Evolutionary conservation across 2,888 invertebrate species (phyloP).

Genomic region (Drosophila nigricruria): DNA sequence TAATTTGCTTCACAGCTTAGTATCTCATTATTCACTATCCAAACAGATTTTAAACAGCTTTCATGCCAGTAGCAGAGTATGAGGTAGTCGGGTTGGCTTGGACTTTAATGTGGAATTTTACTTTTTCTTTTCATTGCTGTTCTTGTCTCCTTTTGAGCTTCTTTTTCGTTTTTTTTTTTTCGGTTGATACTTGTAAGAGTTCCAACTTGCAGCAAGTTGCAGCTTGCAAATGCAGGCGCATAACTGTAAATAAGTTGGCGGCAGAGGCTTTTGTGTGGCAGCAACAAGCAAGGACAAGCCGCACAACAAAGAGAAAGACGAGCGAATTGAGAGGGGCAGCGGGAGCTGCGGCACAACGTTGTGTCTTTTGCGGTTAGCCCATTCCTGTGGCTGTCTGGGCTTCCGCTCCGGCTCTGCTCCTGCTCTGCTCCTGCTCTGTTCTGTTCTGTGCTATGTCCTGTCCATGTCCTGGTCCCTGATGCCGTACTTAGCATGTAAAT

Average conservation of each 20-base stretch:
- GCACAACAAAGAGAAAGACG: slow-evolving; percentile 35
- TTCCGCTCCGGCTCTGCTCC: slow-evolving; percentile 3
- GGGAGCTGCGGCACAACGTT: slow-evolving; percentile 14
- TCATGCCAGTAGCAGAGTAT: slow-evolving; percentile 1
- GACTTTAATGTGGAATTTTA: neutral
- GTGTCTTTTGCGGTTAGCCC: slow-evolving; percentile 43
- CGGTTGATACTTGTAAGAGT: slow-evolving; percentile 68
- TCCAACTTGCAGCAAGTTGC: slow-evolving; percentile 53
- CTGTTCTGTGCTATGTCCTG: slow-evolving; percentile 5
- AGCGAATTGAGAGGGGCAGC: neutral
- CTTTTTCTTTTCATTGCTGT: slow-evolving; percentile 33
- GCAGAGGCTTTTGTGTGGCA: slow-evolving; percentile 50
- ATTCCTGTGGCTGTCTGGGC: slow-evolving; percentile 40
- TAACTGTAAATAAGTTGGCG: slow-evolving; percentile 71
- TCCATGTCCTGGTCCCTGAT: slow-evolving; percentile 13
- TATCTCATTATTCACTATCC: too few species aligned
- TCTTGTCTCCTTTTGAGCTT: neutral
- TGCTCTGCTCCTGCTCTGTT: neutral
- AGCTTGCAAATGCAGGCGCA: slow-evolving; percentile 66
- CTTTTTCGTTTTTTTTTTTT: slow-evolving; percentile 21
- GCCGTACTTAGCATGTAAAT: slow-evolving; percentile 76
- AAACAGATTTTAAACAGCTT: neutral
- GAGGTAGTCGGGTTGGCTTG: neutral
- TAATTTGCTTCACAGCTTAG: too few species aligned
- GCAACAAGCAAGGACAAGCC: slow-evolving; percentile 36